Conservation (phyloP, 2,113 vertebrate species). For the Chaenocephalus aceratus region DNA sequence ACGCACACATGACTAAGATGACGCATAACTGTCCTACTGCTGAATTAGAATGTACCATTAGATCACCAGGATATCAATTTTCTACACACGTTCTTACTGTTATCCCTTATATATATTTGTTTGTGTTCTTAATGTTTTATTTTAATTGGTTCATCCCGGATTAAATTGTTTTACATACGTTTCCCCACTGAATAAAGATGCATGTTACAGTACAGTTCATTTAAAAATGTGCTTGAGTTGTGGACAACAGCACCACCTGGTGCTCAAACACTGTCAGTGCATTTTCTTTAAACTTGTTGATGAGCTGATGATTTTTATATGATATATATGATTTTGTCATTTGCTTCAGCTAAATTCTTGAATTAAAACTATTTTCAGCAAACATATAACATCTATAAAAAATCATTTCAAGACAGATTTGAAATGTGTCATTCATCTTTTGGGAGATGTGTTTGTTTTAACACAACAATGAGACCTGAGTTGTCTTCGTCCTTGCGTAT, state of each 20-base stretch:
- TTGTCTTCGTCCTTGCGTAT: conserved; percentile 98
- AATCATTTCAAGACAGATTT: no score
- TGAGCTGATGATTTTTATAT: no score
- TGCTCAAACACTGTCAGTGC: conserved; percentile 11
- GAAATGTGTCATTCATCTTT: no score
- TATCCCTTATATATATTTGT: no score
- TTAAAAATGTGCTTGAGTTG: background rate
- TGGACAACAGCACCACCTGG: conserved; percentile 37
- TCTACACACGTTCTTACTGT: background rate
- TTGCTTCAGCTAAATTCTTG: no score
- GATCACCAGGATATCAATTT: background rate
- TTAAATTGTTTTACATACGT: background rate
- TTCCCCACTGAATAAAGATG: no score
- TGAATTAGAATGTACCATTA: background rate
- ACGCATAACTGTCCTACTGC: no score
- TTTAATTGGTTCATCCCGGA: background rate
- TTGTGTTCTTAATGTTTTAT: background rate
- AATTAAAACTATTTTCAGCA: no score
- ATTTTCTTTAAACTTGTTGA: background rate
- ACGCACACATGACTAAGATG: background rate
- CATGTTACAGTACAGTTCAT: no score
- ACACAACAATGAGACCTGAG: conserved; percentile 84
- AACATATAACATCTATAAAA: no score
- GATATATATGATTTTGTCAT: no score
- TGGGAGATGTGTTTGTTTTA: no score